Evolutionary conservation across 1,140 invertebrate genomes (phyloP).

Genomic region (Caenorhabditis remanei): DNA sequence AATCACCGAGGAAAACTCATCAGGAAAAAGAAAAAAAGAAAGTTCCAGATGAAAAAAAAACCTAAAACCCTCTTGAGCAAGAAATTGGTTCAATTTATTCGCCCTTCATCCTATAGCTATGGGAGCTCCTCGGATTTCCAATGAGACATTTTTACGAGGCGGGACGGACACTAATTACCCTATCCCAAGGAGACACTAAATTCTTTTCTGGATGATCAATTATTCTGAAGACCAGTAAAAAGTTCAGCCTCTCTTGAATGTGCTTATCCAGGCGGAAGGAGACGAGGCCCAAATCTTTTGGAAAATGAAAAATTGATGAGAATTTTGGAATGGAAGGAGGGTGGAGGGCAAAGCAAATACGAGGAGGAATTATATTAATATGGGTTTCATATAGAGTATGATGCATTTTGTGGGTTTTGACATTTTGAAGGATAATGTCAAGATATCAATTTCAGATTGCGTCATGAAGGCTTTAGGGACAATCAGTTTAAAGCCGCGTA

Average conservation of each 20-base stretch:
- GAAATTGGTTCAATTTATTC: constrained; percentile 17
- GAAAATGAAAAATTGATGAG: constrained; percentile 2
- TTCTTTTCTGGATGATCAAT: background rate
- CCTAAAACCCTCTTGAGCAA: background rate
- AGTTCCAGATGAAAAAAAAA: background rate
- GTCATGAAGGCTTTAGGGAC: too few relatives aligned
- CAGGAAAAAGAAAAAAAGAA: background rate
- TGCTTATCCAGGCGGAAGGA: background rate
- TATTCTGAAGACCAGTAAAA: background rate
- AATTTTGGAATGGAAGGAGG: background rate
- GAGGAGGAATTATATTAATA: background rate
- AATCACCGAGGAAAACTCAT: too few relatives aligned
- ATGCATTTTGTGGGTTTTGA: too few relatives aligned
- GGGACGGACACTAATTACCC: background rate
- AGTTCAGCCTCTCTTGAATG: background rate
- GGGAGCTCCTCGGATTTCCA: background rate
- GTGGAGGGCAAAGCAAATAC: background rate
- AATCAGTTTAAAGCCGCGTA: too few relatives aligned
- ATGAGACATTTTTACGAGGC: background rate
- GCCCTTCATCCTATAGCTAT: background rate
- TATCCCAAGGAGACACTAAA: background rate
- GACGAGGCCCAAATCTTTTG: background rate
- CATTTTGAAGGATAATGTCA: too few relatives aligned
- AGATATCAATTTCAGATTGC: too few relatives aligned
- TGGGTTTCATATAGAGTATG: too few relatives aligned